Conservation (phyloP, 2,888 invertebrate species). For the Drosophila fungiperda region DNA sequence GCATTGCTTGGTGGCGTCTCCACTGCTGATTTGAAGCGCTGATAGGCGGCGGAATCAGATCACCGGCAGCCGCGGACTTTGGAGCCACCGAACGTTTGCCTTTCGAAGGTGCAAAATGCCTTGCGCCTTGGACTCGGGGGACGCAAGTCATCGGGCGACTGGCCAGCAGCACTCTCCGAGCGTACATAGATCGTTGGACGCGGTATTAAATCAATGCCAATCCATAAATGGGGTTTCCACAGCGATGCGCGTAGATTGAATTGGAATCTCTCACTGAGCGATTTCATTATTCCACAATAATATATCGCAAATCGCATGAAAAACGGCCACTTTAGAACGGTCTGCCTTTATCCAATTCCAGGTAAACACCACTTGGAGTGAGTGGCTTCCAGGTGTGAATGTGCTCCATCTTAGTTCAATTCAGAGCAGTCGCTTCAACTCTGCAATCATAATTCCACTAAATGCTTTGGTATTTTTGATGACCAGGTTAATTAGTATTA, state of each 20-base stretch:
- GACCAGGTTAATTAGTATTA: neutral
- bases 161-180: neutral
- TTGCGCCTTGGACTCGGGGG: constrained; percentile 82
- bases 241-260: constrained; percentile 60
- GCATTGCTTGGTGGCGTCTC: constrained; percentile 55
- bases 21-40: constrained; percentile 59
- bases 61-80: constrained; percentile 65
- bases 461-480: neutral
- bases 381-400: constrained; percentile 43
- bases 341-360: constrained; percentile 34
- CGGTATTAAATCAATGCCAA: constrained; percentile 82
- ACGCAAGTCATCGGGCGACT: constrained; percentile 59
- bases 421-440: constrained; percentile 3
- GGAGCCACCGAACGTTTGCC: constrained; percentile 40
- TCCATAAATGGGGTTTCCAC: constrained; percentile 72
- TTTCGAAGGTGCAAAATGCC: constrained; percentile 82
- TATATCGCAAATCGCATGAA: constrained; percentile 63
- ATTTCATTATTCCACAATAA: constrained; percentile 77
- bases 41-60: constrained; percentile 81
- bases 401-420: constrained; percentile 21
- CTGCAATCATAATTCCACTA: constrained; percentile 5
- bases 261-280: constrained; percentile 77
- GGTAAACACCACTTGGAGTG: constrained; percentile 21
- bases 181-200: constrained; percentile 35
- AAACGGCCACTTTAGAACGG: constrained; percentile 22